Conservation (phyloP, 1,140 invertebrate genomes). For the Acarapis woodi region DNA sequence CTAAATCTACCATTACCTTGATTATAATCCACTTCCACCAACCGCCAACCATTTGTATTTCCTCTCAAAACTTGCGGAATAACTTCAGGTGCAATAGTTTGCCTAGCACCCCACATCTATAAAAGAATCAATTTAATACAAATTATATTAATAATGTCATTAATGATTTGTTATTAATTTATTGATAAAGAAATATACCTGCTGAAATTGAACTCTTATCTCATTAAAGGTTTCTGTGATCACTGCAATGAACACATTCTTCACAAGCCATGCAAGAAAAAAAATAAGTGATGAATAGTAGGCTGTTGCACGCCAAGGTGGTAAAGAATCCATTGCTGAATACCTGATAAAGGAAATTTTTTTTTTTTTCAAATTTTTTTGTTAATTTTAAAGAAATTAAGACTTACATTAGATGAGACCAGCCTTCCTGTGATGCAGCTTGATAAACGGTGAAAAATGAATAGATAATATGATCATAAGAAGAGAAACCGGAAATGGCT, state of each 20-base stretch:
- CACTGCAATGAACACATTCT: conserved; percentile 99
- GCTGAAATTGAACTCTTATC: conserved; percentile 96
- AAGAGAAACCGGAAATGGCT: conserved; percentile 78
- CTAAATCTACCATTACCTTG: conserved; percentile 42
- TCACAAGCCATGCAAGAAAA: conserved; percentile 94
- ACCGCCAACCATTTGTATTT: conserved; percentile 65
- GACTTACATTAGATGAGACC: conserved; percentile 99
- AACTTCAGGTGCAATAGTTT: conserved; percentile 48
- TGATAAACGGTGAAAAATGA: conserved; percentile 99
- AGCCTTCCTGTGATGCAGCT: conserved; percentile 95
- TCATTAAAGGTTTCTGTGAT: conserved; percentile 99
- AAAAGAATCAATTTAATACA: too few species aligned
- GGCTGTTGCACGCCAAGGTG: conserved; percentile 75
- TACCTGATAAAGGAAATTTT: too few species aligned
- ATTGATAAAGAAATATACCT: too few species aligned
- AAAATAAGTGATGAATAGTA: conserved; percentile 99
- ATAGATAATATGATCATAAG: conserved; percentile 90
- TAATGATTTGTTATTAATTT: too few species aligned
- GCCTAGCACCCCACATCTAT: conserved; percentile 90
- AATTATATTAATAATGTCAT: too few species aligned
- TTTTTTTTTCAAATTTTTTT: too few species aligned
- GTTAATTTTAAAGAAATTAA: too few species aligned
- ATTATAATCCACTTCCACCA: conserved; percentile 79
- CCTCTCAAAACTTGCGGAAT: conserved; percentile 61
- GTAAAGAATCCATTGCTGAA: conserved; percentile 79